Base-by-base conservation (phyloP, 2,797 vertebrate species). In the Mus minutoides region DNA sequence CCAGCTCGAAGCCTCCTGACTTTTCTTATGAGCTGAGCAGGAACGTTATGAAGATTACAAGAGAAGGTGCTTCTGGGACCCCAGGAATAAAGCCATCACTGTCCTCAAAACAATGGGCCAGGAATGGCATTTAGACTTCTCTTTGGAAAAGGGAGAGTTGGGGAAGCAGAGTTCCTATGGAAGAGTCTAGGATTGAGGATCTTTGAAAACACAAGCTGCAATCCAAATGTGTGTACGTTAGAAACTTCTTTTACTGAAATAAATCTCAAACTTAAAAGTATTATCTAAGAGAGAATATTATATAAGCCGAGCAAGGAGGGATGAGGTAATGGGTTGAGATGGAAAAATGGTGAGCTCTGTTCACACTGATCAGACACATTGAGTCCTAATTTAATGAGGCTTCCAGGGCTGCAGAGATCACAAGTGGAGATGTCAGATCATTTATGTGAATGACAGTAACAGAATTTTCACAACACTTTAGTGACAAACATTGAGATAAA, bases 351-450 rank as follows among this genome's bases (percentile, higher is more conserved):
- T 0, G 0, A 71, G 79, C 56, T 12, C 11, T 64, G 94, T 5
- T 88, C 37, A 90, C 8, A 46, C 16, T 8, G 3, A 40, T 7
- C 56, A 87, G 62, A 69, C 31, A 89, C 24, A 94, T n/a, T 91
- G 94, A 84, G 2, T 16, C n/a, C 91, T 89, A 34, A 77, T 40
- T 97, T 95, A 96, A 85, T 92, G 97, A 97, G 56, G 88, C 82
- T 95, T 92, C 95, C 24, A 90, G 94, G 94, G 34, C 22, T 78
- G 94, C 97, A 79, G 96, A 89, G 89, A 94, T 21, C 11, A 93
- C 82, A 97, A 97, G 91, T 6, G 31, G 69, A 37, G 40, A 88
- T 37, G 89, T 77, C n/a, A 92, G 62, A 16, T 34, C 90, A 96
- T 97, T 92, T 40, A 89, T 24, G 64, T 60, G 78, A 97, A 93